Percentiles rank a stretch among this genome's conserved stretches.
Evolutionary conservation across 2,797 vertebrate genomes (phyloP).

Genomic region (Hippopotamyrus pictus): DNA sequence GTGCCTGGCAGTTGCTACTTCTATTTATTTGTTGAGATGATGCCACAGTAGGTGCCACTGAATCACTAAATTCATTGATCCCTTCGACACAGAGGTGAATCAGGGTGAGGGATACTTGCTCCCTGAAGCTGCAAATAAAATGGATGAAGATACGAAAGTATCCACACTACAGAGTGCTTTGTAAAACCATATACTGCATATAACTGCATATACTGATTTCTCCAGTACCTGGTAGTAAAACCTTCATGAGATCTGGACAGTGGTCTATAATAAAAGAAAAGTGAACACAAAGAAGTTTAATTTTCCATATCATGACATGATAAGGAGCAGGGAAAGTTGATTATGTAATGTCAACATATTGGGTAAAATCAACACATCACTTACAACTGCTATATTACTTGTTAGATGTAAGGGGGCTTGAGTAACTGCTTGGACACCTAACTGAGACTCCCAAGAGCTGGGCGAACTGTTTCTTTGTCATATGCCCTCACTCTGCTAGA

Average conservation of each 20-base stretch:
- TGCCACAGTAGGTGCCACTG: background rate
- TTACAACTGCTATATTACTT: background rate
- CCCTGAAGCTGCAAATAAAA: background rate
- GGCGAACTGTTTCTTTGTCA: background rate
- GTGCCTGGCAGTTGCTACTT: background rate
- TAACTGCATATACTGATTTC: background rate
- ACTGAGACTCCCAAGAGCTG: background rate
- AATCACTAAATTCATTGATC: constrained; percentile 5
- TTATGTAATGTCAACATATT: background rate
- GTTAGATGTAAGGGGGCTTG: background rate
- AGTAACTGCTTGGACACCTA: background rate
- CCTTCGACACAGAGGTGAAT: background rate
- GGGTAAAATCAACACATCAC: background rate
- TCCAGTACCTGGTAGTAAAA: background rate
- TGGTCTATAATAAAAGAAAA: background rate
- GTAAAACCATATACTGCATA: too few species aligned
- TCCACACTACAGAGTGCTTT: background rate
- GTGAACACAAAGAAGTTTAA: background rate
- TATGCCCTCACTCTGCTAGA: background rate
- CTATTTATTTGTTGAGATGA: background rate
- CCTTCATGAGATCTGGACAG: background rate
- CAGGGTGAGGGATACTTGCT: background rate
- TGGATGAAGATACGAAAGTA: background rate
- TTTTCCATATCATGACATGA: background rate
- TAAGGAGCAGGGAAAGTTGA: background rate